phyloP scores from a whole-genome alignment of 2,797 vertebrate species.

The Syngnathus rostellatus region DNA sequence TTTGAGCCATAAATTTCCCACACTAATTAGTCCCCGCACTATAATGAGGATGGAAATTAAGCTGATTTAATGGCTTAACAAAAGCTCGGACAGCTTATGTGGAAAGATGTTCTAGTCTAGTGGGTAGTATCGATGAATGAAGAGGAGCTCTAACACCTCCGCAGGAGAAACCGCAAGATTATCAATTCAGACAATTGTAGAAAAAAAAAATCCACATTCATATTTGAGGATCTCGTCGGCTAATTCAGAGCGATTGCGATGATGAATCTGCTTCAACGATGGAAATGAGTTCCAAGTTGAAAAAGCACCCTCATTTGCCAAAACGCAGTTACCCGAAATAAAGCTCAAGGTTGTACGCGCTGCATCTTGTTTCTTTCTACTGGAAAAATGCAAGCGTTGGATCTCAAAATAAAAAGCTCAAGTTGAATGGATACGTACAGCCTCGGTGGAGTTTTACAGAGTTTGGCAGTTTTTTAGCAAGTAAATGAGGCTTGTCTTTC shows the following conservation, averaged over 20 bases:
- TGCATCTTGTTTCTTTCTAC: constrained; percentile 12
- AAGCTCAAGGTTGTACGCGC: constrained; percentile 20
- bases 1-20: constrained; percentile 56
- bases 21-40: constrained; percentile 62
- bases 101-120: constrained; percentile 23
- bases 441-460: constrained; percentile 9
- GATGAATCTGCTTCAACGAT: constrained; percentile 24
- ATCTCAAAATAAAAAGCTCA: constrained; percentile 9
- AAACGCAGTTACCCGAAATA: constrained; percentile 12
- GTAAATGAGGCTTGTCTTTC: too few species aligned
- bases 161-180: constrained; percentile 20
- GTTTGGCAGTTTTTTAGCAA: neutral
- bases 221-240: constrained; percentile 4
- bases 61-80: constrained; percentile 51
- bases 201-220: neutral
- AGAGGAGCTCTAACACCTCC: constrained; percentile 16
- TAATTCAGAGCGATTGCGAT: constrained; percentile 11
- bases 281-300: constrained; percentile 34
- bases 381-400: constrained; percentile 9
- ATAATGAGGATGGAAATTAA: constrained; percentile 64
- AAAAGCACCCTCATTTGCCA: neutral
- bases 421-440: constrained; percentile 7
- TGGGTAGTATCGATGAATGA: constrained; percentile 22
- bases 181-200: constrained; percentile 2
- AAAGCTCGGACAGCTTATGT: constrained; percentile 24